Base-by-base conservation (phyloP, 2,113 vertebrate species). In the Carlito syrichta region DNA sequence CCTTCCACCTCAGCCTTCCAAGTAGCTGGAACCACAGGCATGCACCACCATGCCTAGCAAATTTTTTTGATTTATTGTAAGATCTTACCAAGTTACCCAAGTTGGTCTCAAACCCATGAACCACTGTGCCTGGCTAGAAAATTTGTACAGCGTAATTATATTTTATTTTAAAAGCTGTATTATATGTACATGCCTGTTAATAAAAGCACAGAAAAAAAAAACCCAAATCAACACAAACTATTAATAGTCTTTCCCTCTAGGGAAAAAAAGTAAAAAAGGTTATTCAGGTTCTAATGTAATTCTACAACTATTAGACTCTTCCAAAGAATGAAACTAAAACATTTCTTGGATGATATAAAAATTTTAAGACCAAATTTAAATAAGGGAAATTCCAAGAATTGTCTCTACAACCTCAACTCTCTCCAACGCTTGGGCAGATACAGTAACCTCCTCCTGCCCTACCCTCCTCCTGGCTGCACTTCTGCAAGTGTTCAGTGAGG, bases 251-350 rank as follows among this genome's bases (percentile, higher is more conserved):
- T 89, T 84, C 52, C n/a, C 17, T 50, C 71, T 85, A 35, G 22
- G 45, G 8, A 69, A 92, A 76, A 20, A 91, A 89, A 78, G 60
- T 43, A 83, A 68, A 73, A n/a, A 50, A 30, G 35, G 3, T 90
- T 68, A 35, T 35, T 76, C 23, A 60, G 50, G 35, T 74, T 90
- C 54, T 89, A 71, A 23, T 30, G 27, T 78, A 92, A 86, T 84
- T 62, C 43, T 58, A 56, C 16, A 76, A 76, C 43, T 63, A 91
- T 50, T 50, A 81, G 22, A 60, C 13, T 94, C 30, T 89, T 68
- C 30, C 48, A 63, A 94, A 96, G 32, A 94, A 78, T 56, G 20
- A 95, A 96, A 88, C 40, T 50, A 78, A 96, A 74, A 69, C 10
- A 63, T 77, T 71, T 78, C 2, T 71, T 8, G 0, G 17, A n/a